Evolutionary conservation across 2,888 invertebrate species (phyloP).

Genomic region (Stegana nigrithorax): DNA sequence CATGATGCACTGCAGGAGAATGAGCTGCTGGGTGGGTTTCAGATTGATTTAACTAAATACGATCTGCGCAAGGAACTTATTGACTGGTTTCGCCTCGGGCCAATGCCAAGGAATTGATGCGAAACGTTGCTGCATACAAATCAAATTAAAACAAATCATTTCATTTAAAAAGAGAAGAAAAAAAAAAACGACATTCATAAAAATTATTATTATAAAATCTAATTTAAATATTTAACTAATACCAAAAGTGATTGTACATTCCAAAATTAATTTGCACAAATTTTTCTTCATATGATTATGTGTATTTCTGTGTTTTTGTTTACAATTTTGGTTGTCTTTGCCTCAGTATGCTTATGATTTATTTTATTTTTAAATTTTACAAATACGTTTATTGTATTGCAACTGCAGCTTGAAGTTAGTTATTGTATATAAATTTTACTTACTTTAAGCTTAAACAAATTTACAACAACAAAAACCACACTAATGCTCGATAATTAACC

Average conservation of each 20-base stretch:
- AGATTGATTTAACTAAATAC: slow-evolving; percentile 79
- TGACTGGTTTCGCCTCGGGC: slow-evolving; percentile 85
- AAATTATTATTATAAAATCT: too few species aligned
- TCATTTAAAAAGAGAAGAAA: background rate
- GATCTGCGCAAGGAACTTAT: slow-evolving; percentile 83
- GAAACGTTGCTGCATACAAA: background rate
- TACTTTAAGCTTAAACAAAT: background rate
- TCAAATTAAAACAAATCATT: background rate
- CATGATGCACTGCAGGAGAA: slow-evolving; percentile 94
- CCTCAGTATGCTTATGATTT: background rate
- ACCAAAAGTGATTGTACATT: slow-evolving; percentile 58
- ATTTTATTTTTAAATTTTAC: background rate
- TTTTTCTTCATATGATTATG: background rate
- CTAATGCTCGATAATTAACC: background rate
- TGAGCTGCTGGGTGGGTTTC: slow-evolving; percentile 93
- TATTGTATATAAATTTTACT: background rate
- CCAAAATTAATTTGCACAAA: slow-evolving; percentile 33
- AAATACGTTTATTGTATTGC: slow-evolving; percentile 1
- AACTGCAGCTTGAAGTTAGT: too few species aligned
- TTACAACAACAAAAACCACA: background rate
- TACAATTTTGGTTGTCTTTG: too few species aligned
- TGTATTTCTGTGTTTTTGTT: background rate
- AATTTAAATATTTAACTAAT: slow-evolving; percentile 50
- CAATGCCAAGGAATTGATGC: slow-evolving; percentile 56
- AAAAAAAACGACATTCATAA: slow-evolving; percentile 34